Base-by-base conservation (phyloP, 1,140 invertebrate species). In the Cherax destructor region DNA sequence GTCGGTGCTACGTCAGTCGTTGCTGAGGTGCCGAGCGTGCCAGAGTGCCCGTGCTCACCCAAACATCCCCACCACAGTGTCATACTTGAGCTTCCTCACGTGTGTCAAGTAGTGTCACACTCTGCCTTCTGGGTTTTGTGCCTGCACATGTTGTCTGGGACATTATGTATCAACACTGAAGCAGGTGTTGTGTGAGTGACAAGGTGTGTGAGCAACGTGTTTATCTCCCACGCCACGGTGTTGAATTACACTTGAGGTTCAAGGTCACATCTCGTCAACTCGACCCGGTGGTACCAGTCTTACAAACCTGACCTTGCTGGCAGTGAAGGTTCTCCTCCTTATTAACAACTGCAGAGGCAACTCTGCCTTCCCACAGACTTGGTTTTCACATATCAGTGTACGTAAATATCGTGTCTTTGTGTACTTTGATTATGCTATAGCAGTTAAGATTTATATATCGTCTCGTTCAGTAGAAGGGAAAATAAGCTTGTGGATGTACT, bases 231-330 rank as follows among this genome's bases (percentile, higher is more conserved):
- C 30, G 30, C 30, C 30, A 41, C 30, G 30, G 30, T 41, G 30
- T 41, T 41, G 30, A 41, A 41, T 41, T 41, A 41, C 30, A 41
- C 30, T 41, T 41, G 0, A 10, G 78, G 86, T 88, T 88, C 86
- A 88, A 88, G 86, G 86, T 81, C 86, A 52, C 41, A n/a, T 30
- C 69, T n/a, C 61, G 86, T 81, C 77, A 65, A 88, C 86, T 88
- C n/a, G 47, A 81, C 59, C 59, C 61, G 56, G 16, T 49, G 77
- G 61, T 74, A 10, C 61, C 77, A 50, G 78, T 16, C 80, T 52
- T 49, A 72, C 65, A 24, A 83, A 80, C 87, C 79, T 89, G 69
- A 89, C 80, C 87, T 89, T 89, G 87, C 56, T 89, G 41, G 24
- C 41, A 88, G 59, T n/a, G 61, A 77, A 65, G 86, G 49, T 65